A percentile compares a stretch with the other conserved stretches of the same genome.
These are phyloP conservation scores for Todiramphus saurophagus DNA, from an alignment of 2,113 vertebrate genomes.

Conservation along the genomic window DNA sequence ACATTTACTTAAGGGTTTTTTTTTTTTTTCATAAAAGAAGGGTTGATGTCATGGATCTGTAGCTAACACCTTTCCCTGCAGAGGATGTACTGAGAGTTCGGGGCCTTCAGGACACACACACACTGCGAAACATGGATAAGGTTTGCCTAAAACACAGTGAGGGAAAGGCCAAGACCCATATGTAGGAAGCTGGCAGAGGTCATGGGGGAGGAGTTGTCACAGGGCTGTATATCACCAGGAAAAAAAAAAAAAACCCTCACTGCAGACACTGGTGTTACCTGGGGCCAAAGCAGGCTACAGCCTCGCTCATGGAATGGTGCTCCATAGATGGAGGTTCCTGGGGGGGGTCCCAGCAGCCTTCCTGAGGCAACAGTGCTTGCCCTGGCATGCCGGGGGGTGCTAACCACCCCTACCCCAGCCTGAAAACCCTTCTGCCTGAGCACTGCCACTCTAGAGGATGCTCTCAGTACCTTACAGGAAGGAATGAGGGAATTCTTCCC, in stretches of 20 bases:
- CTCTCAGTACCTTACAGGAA: not conserved
- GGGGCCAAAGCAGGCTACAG: not conserved
- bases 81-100: not conserved
- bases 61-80: not conserved
- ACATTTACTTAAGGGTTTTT: not conserved
- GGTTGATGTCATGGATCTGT: not conserved
- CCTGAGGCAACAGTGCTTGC: not conserved
- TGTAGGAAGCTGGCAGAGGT: accelerated
- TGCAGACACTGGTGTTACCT: not conserved
- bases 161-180: not conserved
- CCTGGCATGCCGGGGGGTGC: accelerated
- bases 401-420: not conserved
- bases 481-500: accelerated
- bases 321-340: too few relatives aligned
- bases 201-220: not conserved
- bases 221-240: not conserved
- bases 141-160: not conserved
- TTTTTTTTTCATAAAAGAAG: not conserved
- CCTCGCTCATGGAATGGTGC: not conserved
- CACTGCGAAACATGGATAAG: not conserved
- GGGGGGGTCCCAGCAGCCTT: too few relatives aligned
- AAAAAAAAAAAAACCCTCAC: not conserved
- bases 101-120: not conserved
- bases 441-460: not conserved
- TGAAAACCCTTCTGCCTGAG: not conserved